Evolutionary conservation across 2,797 vertebrate genomes (phyloP).

Genomic region (Tenualosa ilisha): DNA sequence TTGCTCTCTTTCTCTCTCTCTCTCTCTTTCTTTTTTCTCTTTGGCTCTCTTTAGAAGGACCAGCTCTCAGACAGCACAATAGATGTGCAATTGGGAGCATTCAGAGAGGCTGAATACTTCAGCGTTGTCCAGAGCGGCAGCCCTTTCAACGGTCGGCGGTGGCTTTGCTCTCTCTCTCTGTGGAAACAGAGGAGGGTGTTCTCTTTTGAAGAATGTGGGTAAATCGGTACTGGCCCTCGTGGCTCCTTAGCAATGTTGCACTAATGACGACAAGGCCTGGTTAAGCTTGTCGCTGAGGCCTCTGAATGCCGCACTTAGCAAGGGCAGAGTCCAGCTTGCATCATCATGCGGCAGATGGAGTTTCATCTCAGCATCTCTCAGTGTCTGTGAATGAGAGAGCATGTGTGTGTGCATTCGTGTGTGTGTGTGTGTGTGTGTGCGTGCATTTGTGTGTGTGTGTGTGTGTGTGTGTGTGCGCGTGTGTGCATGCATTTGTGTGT

Average conservation of each 20-base stretch:
- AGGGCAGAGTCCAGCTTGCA: background rate
- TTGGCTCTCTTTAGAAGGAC: background rate
- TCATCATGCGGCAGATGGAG: background rate
- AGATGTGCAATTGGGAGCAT: slow-evolving; percentile 3
- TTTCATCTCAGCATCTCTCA: background rate
- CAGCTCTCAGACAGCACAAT: background rate
- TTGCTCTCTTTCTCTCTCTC: background rate
- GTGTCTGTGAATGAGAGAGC: background rate
- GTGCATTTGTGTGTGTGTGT: background rate
- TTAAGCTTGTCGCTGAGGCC: background rate
- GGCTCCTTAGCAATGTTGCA: background rate
- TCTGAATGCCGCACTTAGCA: background rate
- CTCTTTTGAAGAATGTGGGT: background rate
- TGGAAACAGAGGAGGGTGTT: background rate
- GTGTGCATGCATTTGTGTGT: background rate
- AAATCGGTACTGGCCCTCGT: background rate
- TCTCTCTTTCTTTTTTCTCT: background rate
- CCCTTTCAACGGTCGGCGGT: background rate
- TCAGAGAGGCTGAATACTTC: background rate
- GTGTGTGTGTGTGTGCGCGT: background rate
- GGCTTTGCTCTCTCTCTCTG: background rate
- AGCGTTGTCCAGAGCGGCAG: background rate
- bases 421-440: background rate
- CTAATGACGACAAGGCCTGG: background rate
- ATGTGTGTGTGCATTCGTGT: background rate